Base-by-base conservation (phyloP, 2,797 vertebrate species). In the Crenichthys baileyi region DNA sequence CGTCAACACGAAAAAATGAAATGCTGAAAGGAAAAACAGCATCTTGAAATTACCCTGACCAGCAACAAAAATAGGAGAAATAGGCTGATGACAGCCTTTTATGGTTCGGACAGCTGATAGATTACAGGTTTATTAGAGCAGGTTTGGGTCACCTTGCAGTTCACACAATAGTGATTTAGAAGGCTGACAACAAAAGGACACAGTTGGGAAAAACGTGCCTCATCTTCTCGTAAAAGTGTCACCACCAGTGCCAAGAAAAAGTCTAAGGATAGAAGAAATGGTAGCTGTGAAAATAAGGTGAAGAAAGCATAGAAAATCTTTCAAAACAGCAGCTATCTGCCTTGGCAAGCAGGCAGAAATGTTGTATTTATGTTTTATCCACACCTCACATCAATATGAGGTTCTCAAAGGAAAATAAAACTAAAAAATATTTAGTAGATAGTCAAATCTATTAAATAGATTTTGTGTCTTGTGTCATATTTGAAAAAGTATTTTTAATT, bases 151-250 rank as follows among this genome's bases (percentile, higher is more conserved):
- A 70, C 77, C 76, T 83, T 50, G 87, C 83, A 77, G 79, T 44
- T 90, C 80, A 53, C 51, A 65, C 85, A 56, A 50, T 81, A 87
- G 88, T 56, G 84, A 90, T 87, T 87, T 56, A 83, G 53, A 3
- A 58, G 72, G 39, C 65, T 70, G 82, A 41, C 79, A 53, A 81
- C 81, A 74, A 86, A 84, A 83, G 86, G 76, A 83, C 87, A 81
- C 80, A 6, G 63, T 46, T 15, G 5, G 67, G 29, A 84, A 72
- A 72, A 51, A 82, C 53, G 29, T 65, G 73, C 78, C 36, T 79
- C 75, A 18, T 56, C 39, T 4, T 41, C 36, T 22, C 63, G 39
- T 68, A 68, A 68, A 68, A 68, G 67, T 46, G 67, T 44, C 67
- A 68, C 67, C 5, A 5, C 63, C 18, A 22, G 20, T 75, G 16